A percentile compares a stretch with the other conserved stretches of the same genome.
These are phyloP conservation scores for Onychostoma macrolepis DNA, from an alignment of 2,113 vertebrate species.

Conservation along the genomic window DNA sequence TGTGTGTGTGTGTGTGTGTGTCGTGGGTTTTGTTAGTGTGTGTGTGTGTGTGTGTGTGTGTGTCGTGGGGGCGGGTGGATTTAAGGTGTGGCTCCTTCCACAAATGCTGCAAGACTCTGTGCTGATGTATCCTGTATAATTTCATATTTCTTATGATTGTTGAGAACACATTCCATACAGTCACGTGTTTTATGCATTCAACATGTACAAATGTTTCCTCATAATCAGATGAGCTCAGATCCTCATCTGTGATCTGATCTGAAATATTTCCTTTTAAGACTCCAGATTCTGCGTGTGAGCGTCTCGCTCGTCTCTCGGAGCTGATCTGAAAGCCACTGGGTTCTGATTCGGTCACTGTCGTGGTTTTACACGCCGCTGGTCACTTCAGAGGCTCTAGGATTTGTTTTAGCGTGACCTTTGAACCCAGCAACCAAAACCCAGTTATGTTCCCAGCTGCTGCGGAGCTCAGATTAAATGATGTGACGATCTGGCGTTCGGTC, in stretches of 20 bases:
- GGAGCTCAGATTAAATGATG: neutral
- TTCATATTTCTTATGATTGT: neutral
- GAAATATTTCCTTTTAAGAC: neutral
- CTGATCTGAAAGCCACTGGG: neutral
- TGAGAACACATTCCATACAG: neutral
- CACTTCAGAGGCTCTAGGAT: neutral
- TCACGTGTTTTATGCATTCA: neutral
- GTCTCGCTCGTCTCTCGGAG: neutral
- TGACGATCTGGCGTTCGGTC: neutral
- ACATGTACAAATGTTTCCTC: neutral
- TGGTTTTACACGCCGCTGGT: neutral
- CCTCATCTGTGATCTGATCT: neutral
- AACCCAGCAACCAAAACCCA: neutral
- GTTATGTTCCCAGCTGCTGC: neutral
- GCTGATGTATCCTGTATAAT: neutral
- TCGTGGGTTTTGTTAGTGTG: neutral
- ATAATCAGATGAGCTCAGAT: neutral
- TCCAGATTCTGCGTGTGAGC: neutral
- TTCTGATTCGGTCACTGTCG: neutral
- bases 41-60: neutral
- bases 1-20: neutral
- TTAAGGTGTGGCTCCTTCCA: conserved; percentile 25
- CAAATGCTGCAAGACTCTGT: conserved; percentile 8
- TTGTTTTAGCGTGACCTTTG: neutral
- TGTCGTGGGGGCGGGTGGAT: neutral